phyloP scores from a whole-genome alignment of 1,140 invertebrate species.

The Lordiphosa mommai region DNA sequence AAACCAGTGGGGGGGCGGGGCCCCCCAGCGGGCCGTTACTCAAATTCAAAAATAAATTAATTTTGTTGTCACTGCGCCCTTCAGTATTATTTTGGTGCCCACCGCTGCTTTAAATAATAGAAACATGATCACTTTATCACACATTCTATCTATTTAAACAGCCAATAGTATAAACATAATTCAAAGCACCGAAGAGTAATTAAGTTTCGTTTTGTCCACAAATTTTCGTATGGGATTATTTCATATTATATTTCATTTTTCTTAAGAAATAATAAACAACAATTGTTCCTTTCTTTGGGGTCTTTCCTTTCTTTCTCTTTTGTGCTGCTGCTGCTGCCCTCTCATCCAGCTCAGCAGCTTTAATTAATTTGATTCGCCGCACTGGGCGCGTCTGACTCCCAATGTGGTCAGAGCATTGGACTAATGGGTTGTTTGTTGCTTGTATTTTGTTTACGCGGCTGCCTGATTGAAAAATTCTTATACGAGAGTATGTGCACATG shows the following conservation, averaged over 20 bases:
- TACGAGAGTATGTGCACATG: slow-evolving; percentile 19
- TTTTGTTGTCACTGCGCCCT: no score
- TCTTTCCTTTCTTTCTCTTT: slow-evolving; percentile 18
- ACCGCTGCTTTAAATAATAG: no score
- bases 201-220: no score
- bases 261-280: slow-evolving; percentile 62
- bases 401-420: slow-evolving; percentile 34
- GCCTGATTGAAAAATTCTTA: slow-evolving; percentile 61
- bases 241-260: slow-evolving; percentile 26
- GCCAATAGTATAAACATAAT: no score
- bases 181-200: no score
- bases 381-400: slow-evolving; percentile 52
- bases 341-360: slow-evolving; percentile 24
- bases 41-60: no score
- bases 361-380: slow-evolving; percentile 71
- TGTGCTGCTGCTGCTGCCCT: slow-evolving; percentile 7
- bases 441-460: slow-evolving; percentile 61
- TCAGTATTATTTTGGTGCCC: no score
- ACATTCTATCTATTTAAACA: no score
- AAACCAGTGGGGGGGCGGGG: no score
- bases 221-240: slow-evolving; percentile 8
- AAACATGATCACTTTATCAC: no score
- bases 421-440: slow-evolving; percentile 62
- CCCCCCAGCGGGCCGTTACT: no score
- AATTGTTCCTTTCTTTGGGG: slow-evolving; percentile 50